phyloP scores from a whole-genome alignment of 2,113 vertebrate species.

The Scolopax mira region DNA sequence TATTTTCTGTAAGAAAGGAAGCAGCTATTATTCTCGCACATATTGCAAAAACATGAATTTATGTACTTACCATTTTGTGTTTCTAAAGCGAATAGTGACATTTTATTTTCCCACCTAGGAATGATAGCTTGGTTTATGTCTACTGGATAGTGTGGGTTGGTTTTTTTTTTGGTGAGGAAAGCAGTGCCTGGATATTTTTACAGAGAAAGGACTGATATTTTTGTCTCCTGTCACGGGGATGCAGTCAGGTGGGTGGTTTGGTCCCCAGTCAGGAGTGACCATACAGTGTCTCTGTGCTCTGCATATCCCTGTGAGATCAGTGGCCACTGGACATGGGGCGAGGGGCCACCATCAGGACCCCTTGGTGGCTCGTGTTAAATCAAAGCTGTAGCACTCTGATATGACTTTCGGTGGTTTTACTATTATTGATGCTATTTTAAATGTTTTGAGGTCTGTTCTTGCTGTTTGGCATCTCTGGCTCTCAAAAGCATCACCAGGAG shows the following conservation, averaged over 20 bases:
- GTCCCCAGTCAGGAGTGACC: neutral
- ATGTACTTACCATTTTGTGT: neutral
- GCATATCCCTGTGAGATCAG: rapidly evolving
- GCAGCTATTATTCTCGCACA: neutral
- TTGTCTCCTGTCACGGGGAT: neutral
- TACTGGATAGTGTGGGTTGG: neutral
- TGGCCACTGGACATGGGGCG: rapidly evolving
- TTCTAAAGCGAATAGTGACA: neutral
- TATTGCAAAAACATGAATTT: neutral
- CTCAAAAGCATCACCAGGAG: rapidly evolving
- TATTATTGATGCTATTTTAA: rapidly evolving
- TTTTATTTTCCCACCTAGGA: neutral
- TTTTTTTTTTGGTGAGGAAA: neutral
- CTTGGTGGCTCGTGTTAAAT: rapidly evolving
- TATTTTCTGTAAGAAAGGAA: neutral
- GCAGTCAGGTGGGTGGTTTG: neutral
- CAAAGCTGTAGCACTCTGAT: neutral
- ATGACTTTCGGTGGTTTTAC: rapidly evolving
- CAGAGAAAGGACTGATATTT: neutral
- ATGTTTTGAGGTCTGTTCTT: neutral
- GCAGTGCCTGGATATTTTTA: rapidly evolving
- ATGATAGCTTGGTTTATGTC: neutral
- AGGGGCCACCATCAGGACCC: rapidly evolving
- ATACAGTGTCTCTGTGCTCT: rapidly evolving
- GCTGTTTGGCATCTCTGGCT: neutral